Evolutionary conservation across 2,888 invertebrate genomes (phyloP), one percentile per base, ranked within the genome.

Genomic region (Caenorhabditis wallacei): DNA sequence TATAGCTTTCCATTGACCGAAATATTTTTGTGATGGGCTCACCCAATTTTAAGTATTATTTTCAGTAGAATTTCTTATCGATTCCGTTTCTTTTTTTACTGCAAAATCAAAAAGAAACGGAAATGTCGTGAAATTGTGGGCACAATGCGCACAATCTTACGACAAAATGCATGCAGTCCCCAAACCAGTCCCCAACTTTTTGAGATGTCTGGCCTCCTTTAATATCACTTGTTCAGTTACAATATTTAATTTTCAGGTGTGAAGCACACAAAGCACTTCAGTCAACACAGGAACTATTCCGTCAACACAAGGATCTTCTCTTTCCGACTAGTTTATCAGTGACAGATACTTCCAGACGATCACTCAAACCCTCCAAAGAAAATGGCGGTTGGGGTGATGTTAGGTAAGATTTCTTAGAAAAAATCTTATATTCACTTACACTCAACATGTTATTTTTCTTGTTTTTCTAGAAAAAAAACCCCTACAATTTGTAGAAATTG

Each of bases 361-460:
- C 87, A 66, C 79, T 92, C 59, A 92, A 91, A 82, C 90, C 92
- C 11, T 89, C 91, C 43, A 92, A 92, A 76, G 91, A 91, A 69
- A 99, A 99, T 92, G 99, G 98, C 0, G 98, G 98, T 0, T 99
- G 99, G 98, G 97, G 97, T 8, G 99, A 99, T 90, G 88, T 93
- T n/a, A 94, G 97, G 81, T 81, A 30, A 43, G 26, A 54, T 22
- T 51, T 48, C 13, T 13, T 11, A 13, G 5, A 16, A 51, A 46
- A 46, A 46, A 46, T 16, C 3, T 30, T 11, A 16, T 5, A 16
- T 10, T 16, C 26, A 22, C 1, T 53, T 2, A 22, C n/a, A n/a
- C n/a, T 11, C 35, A 53, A 53, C 51, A 8, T 53, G 51, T 2
- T 1, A 53, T 53, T 53, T 18, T n/a, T 18, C 51, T 24, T 8